Evolutionary conservation across 1,140 invertebrate genomes (phyloP).

Genomic region (Caerostris extrusa): DNA sequence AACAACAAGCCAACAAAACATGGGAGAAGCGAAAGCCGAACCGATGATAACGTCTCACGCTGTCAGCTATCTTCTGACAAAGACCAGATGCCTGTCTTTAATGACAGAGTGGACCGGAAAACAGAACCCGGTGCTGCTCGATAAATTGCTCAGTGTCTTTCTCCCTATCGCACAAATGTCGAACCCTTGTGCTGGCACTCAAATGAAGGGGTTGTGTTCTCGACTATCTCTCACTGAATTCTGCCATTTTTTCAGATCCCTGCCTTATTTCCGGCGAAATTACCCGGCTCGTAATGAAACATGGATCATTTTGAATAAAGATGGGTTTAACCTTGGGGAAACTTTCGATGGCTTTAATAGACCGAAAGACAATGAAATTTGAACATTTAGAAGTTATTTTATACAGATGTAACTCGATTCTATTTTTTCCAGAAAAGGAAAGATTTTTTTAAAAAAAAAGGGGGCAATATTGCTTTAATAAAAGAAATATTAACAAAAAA

Average conservation of each 20-base stretch:
- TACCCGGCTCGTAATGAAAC: neutral
- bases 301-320: neutral
- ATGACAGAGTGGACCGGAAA: conserved; percentile 73
- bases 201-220: neutral
- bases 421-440: no score
- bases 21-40: neutral
- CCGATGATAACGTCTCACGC: conserved; percentile 58
- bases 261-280: neutral
- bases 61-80: conserved; percentile 55
- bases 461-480: no score
- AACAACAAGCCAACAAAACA: conserved; percentile 1
- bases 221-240: neutral
- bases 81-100: conserved; percentile 67
- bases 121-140: conserved; percentile 23
- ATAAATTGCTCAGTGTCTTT: conserved; percentile 66
- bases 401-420: no score
- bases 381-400: no score
- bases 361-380: no score
- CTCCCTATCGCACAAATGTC: conserved; percentile 12
- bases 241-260: neutral
- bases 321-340: neutral
- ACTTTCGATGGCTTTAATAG: neutral
- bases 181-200: conserved; percentile 19
- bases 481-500: no score
- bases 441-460: no score